Base-by-base conservation (phyloP, 2,888 invertebrate genomes). In the Marronus borbonicus region DNA sequence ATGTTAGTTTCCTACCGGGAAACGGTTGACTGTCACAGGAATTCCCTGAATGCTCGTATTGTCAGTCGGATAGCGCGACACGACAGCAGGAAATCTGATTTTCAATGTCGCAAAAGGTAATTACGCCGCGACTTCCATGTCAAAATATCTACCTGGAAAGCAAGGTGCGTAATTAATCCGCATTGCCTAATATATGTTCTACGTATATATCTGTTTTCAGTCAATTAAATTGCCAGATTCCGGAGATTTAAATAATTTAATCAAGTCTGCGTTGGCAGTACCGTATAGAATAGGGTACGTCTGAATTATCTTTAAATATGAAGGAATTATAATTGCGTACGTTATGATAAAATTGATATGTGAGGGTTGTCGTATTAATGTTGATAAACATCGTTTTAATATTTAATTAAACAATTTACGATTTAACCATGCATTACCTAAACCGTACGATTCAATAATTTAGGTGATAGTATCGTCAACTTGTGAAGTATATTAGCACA, bases 1-100 rank as follows among this genome's bases (percentile, higher is more conserved):
- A 60, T 39, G 72, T 39, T 58, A 39, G 58, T 39, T 72, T 58
- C 36, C 72, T 58, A 58, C 55, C 5, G 58, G 72, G 72, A 58
- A 72, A 58, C 36, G 72, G 14, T 20, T 60, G 72, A 39, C 72
- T 72, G 58, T 39, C 31, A 31, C 20, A 24, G 58, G 72, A 72
- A 72, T 72, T 72, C 72, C 72, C 72, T 39, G 58, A 72, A 20
- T 72, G 58, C 72, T 58, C 72, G 58, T 72, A 72, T 72, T 58
- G 72, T 72, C 72, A 72, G 39, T 72, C 72, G 36, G 55, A 20
- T 58, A 17, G 58, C 12, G 58, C 39, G 72, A 39, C 39, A 49
- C 66, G 44, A 49, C 66, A 72, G 39, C 20, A 39, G 72, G 58
- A 58, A 72, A 58, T 72, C 72, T 58, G 58, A 72, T 72, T 72